A percentile compares a stretch with the other conserved stretches of the same genome.
phyloP scores from a whole-genome alignment of 1,140 invertebrate genomes.

The Dendrolimus punctatus region DNA sequence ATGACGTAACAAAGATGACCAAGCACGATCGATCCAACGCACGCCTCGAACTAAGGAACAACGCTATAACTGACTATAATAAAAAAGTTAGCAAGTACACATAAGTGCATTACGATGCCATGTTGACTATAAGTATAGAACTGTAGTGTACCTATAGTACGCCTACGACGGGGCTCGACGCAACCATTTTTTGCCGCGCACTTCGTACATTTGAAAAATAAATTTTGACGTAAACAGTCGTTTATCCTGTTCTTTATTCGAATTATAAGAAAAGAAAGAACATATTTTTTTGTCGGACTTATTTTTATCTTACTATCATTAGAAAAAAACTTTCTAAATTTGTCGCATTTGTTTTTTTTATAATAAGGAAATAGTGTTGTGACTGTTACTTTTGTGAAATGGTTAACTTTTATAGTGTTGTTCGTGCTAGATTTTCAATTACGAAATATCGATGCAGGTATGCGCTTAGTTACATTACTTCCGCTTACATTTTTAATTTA shows the following conservation, averaged over 20 bases:
- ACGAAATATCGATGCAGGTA: slow-evolving; percentile 48
- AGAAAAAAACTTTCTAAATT: too few relatives aligned
- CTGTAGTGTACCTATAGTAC: slow-evolving; percentile 44
- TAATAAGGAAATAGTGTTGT: slow-evolving; percentile 30
- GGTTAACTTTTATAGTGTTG: too few relatives aligned
- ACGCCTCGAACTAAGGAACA: slow-evolving; percentile 59
- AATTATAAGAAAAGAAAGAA: slow-evolving; percentile 16
- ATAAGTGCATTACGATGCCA: slow-evolving; percentile 66
- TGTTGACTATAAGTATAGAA: slow-evolving; percentile 58
- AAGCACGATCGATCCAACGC: slow-evolving; percentile 34
- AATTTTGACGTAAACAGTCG: slow-evolving; percentile 66
- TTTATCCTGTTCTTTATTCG: slow-evolving; percentile 29
- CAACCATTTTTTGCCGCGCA: slow-evolving; percentile 57
- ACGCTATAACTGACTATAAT: slow-evolving; percentile 62
- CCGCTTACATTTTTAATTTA: too few relatives aligned
- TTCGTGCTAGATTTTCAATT: background rate
- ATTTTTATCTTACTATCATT: too few relatives aligned
- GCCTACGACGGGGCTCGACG: slow-evolving; percentile 54
- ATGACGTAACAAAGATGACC: slow-evolving; percentile 39
- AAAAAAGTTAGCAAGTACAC: slow-evolving; percentile 67
- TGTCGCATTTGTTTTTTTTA: too few relatives aligned
- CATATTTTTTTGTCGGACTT: too few relatives aligned
- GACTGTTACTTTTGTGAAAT: slow-evolving; percentile 11
- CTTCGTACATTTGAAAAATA: slow-evolving; percentile 65
- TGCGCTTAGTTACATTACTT: too few relatives aligned